Evolutionary conservation across 2,888 invertebrate genomes (phyloP).

Genomic region (Zeuzera pyrina): DNA sequence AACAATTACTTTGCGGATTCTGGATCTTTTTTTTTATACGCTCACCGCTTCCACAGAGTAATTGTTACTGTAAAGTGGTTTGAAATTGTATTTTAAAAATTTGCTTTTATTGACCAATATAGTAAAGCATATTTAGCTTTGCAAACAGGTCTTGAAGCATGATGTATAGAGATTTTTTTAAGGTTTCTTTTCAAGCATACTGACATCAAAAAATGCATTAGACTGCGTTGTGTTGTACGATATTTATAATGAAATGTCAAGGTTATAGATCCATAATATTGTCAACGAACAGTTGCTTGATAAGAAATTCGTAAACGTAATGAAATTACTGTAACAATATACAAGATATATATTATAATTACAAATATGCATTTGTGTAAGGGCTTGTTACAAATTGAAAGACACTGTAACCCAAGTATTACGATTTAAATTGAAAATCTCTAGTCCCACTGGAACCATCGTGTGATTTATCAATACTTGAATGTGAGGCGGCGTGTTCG

Average conservation of each 20-base stretch:
- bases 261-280: constrained; percentile 20
- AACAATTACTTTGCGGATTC: constrained; percentile 67
- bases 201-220: constrained; percentile 20
- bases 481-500: constrained; percentile 32
- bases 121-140: constrained; percentile 56
- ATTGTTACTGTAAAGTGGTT: constrained; percentile 57
- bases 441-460: constrained; percentile 78
- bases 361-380: constrained; percentile 75
- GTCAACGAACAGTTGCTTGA: constrained; percentile 55
- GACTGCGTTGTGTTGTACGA: neutral
- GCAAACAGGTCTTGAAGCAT: constrained; percentile 62
- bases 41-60: constrained; percentile 67
- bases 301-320: constrained; percentile 66
- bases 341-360: constrained; percentile 51
- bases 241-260: neutral
- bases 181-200: constrained; percentile 66
- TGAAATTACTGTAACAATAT: constrained; percentile 73
- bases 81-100: constrained; percentile 57
- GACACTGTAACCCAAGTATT: constrained; percentile 77
- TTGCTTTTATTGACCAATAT: constrained; percentile 59
- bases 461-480: constrained; percentile 51
- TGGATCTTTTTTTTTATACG: constrained; percentile 65
- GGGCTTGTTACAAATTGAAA: constrained; percentile 74
- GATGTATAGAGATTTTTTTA: constrained; percentile 69
- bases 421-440: constrained; percentile 76